Conservation (phyloP, 1,140 invertebrate genomes). For the Drosophila asahinai region DNA sequence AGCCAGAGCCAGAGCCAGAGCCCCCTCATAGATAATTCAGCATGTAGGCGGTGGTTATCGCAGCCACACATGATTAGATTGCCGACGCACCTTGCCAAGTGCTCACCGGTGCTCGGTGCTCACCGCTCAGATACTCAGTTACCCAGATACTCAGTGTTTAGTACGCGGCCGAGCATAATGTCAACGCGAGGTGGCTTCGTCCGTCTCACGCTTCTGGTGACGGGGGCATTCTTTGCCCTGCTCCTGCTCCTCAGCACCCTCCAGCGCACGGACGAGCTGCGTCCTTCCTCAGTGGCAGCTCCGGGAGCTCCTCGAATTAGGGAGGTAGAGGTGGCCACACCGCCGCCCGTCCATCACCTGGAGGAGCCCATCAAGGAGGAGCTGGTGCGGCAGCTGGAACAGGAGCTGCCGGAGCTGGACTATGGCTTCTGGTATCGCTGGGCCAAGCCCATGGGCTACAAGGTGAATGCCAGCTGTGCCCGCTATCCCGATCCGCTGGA, state of each 20-base stretch:
- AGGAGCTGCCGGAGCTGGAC: slow-evolving; percentile 68
- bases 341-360: slow-evolving; percentile 3
- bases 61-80: slow-evolving; percentile 44
- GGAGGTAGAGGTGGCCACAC: neutral
- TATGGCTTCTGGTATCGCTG: slow-evolving; percentile 58
- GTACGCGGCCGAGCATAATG: slow-evolving; percentile 55
- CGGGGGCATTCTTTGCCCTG: slow-evolving; percentile 31
- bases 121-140: neutral
- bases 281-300: neutral
- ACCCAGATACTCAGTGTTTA: slow-evolving; percentile 10
- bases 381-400: slow-evolving; percentile 51
- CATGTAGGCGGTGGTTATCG: slow-evolving; percentile 21
- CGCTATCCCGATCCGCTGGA: slow-evolving; percentile 57
- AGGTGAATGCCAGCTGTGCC: slow-evolving; percentile 37
- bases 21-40: slow-evolving; percentile 22
- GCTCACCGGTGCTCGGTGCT: neutral
- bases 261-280: slow-evolving; percentile 19
- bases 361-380: slow-evolving; percentile 51
- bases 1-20: neutral
- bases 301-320: no score
- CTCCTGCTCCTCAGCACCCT: slow-evolving; percentile 42
- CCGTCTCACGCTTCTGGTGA: slow-evolving; percentile 39
- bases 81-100: slow-evolving; percentile 7
- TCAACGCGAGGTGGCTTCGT: slow-evolving; percentile 48
- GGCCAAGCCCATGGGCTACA: slow-evolving; percentile 44